Evolutionary conservation across 1,140 invertebrate species (phyloP), one percentile per base, ranked within the genome.

Genomic region (Caerostris extrusa): DNA sequence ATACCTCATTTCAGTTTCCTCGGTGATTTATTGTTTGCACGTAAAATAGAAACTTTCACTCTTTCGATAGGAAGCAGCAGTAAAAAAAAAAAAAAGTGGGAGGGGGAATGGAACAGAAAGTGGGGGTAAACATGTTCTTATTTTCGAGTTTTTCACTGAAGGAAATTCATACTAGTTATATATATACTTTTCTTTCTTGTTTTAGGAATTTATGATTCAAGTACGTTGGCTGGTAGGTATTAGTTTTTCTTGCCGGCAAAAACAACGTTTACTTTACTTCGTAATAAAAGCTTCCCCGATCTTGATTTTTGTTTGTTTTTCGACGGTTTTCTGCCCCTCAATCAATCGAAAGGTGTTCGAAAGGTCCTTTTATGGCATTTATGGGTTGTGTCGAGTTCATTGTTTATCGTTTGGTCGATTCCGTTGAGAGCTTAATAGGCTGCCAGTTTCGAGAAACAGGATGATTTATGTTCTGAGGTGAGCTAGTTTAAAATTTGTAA

Each of bases 11-110:
- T 90, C 88, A 90, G 67, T 69, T 90, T 90, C 67, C 67, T 8
- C n/a, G 55, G 88, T 77, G 88, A 90, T 90, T 90, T 90, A 90
- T 90, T 58, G 88, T 90, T 71, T 90, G 88, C 64, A 77, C 88
- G 64, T 90, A 77, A 90, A 90, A 90, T 90, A 77, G 88, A 90
- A 90, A 90, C 88, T 90, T 90, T 67, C 57, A 77, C 88, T 90
- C 71, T 90, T 77, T 88, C 57, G 88, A 90, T 90, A 90, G 19
- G 64, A 77, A 77, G 34, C 34, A 34, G 34, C 2, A 34, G 34
- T 34, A 1, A 34, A 34, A 34, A 34, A n/a, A n/a, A n/a, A n/a
- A n/a, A 34, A 34, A 34, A 34, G 34, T 3, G 3, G 34, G 34
- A 34, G 34, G 34, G 34, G 34, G 34, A 34, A 12, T 34, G 57